A percentile compares a stretch with the other conserved stretches of the same genome.
Evolutionary conservation across 2,113 vertebrate species (phyloP).

Genomic region (Elephas maximus): DNA sequence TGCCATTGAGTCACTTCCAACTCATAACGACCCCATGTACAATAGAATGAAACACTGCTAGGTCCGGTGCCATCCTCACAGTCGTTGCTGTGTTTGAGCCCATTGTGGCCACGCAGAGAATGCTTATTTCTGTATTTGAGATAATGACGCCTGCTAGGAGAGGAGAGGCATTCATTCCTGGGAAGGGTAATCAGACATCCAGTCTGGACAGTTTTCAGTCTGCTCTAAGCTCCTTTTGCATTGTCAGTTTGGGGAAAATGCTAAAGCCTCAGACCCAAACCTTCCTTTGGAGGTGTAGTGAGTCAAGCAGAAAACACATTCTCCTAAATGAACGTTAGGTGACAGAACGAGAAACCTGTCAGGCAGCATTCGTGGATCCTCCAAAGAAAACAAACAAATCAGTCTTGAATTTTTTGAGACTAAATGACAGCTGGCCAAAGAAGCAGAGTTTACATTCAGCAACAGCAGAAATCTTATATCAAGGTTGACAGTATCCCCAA

Average conservation of each 20-base stretch:
- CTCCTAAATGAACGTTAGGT: not conserved
- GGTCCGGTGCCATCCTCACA: too few relatives aligned
- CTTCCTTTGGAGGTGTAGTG: not conserved
- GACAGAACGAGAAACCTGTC: not conserved
- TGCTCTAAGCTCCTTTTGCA: constrained; percentile 24
- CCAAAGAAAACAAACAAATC: constrained; percentile 13
- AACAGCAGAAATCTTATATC: not conserved
- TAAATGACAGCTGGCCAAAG: not conserved
- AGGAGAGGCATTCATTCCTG: constrained; percentile 8
- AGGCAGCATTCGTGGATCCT: not conserved
- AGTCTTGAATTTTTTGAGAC: not conserved
- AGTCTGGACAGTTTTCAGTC: constrained; percentile 56
- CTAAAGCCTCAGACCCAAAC: not conserved
- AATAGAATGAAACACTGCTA: too few relatives aligned
- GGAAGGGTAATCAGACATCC: constrained; percentile 49
- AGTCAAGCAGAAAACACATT: constrained; percentile 3
- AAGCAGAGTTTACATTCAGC: not conserved
- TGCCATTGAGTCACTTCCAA: too few relatives aligned
- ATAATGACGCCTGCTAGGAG: not conserved
- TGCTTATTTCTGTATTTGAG: not conserved
- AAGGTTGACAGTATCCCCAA: not conserved
- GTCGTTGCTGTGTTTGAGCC: too few relatives aligned
- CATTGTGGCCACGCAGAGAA: not conserved
- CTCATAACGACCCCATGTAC: too few relatives aligned
- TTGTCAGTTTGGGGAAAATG: constrained; percentile 40